Conservation (phyloP, 2,113 vertebrate genomes). For the Cebus imitator region DNA sequence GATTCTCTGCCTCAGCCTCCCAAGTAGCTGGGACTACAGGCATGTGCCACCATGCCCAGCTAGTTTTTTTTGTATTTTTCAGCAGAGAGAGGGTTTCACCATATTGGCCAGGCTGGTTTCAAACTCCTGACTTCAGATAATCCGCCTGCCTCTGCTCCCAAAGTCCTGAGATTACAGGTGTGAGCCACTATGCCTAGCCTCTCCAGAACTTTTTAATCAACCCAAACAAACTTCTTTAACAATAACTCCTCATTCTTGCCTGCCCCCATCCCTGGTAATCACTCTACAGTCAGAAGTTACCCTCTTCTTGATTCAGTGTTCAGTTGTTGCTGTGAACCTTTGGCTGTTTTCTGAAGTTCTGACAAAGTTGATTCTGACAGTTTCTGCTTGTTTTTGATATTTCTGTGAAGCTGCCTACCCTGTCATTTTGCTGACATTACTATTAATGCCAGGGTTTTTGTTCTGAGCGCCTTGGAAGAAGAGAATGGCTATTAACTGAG, state of each 20-base stretch:
- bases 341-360: conserved; percentile 19
- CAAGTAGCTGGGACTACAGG: no score
- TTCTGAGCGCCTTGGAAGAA: not conserved
- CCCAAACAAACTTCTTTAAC: not conserved
- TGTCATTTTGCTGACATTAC: not conserved
- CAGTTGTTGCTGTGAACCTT: conserved; percentile 7
- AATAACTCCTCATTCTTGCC: not conserved
- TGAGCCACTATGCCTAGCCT: no score
- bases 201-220: not conserved
- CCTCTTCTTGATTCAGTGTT: conserved; percentile 29
- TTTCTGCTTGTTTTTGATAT: not conserved
- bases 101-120: no score
- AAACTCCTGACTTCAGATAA: no score
- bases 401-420: not conserved
- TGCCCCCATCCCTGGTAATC: not conserved
- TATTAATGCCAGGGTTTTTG: conserved; percentile 20
- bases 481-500: not conserved
- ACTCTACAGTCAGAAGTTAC: not conserved
- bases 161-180: no score
- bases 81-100: no score
- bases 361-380: conserved; percentile 1
- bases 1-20: no score
- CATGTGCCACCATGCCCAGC: no score
- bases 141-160: no score
- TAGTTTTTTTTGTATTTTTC: no score